Evolutionary conservation across 2,888 invertebrate genomes (phyloP), one percentile per base, ranked within the genome.

Genomic region (Cancer borealis): DNA sequence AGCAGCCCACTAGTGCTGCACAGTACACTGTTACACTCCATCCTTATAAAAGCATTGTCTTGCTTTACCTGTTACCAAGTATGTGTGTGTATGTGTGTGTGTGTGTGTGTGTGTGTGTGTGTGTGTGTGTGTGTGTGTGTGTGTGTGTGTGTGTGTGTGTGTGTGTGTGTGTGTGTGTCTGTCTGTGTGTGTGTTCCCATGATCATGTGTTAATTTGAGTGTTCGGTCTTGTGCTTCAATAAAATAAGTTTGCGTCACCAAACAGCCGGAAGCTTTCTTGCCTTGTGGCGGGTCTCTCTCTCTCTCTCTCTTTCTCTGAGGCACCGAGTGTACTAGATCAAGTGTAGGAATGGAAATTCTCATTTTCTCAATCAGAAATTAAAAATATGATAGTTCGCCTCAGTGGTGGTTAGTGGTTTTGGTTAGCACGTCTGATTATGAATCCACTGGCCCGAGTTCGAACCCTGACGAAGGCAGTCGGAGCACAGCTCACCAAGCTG

Each of bases 201-300:
- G 73, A 4, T n/a, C 3, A n/a, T n/a, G 54, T 54, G 8, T 54
- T 10, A 3, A 17, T 66, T 3, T 3, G 66, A 6, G n/a, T 66
- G 66, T 73, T 73, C 26, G 73, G n/a, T 73, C n/a, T 73, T 73
- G 73, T 73, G 73, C 73, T 73, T 73, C 73, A 73, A 73, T 73
- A 73, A 73, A 73, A 73, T n/a, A 73, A 26, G 73, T 26, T n/a
- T 21, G 21, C n/a, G 73, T 73, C 73, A 73, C 21, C n/a, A 73
- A 73, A n/a, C 73, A 73, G 4, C 73, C 8, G 6, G 8, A 73
- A 21, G 60, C 26, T 73, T 26, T 26, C 73, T 73, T 73, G 8
- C 26, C 73, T 26, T 73, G 26, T 26, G 4, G 8, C 73, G 6
- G n/a, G 4, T 12, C 17, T 21, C 14, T 66, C 60, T 4, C 60